Evolutionary conservation across 2,113 vertebrate species (phyloP), one percentile per base, ranked within the genome.

Genomic region (Oryzias celebensis): DNA sequence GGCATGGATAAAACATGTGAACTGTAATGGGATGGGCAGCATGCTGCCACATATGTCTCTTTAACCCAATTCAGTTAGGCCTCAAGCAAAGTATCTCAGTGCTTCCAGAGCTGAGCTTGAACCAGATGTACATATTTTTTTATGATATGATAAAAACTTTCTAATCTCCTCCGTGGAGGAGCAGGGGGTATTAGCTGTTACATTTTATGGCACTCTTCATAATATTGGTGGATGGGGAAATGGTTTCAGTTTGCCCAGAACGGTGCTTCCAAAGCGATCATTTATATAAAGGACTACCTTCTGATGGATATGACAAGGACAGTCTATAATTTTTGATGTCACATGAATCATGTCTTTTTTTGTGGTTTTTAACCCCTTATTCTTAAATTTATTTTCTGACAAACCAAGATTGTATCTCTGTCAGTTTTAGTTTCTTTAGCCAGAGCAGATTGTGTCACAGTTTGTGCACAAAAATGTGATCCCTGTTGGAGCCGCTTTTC

Each of bases 1-100:
- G 74, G 85, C 69, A 47, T 84, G 83, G 86, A 83, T 81, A 79
- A 70, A 88, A 81, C 78, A 87, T 53, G 73, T 82, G 75, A 87
- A 85, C 68, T 76, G 22, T 81, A 77, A 82, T 18, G 48, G 76
- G 72, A 62, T 43, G 46, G 63, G 62, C 71, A 76, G 66, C 73
- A 82, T 85, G 48, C 65, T 70, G 65, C 60, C 65, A 82, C 87
- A 84, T 83, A 88, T 84, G 82, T 72, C 52, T 60, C 49, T 57
- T 28, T 49, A 14, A 13, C 41, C 42, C 26, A 20, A 41, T 36
- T 50, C 4, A 7, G 65, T 47, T 23, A 52, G 36, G 53, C 52
- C 46, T 67, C 41, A 8, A 74, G 58, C 26, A 23, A 52, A 71
- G 47, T 46, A 60, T 53, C 51, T 52, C 53, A 41, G 1, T 58